These are phyloP conservation scores for Epirrita christyi DNA, from an alignment of 2,888 invertebrate genomes.

Conservation along the genomic window DNA sequence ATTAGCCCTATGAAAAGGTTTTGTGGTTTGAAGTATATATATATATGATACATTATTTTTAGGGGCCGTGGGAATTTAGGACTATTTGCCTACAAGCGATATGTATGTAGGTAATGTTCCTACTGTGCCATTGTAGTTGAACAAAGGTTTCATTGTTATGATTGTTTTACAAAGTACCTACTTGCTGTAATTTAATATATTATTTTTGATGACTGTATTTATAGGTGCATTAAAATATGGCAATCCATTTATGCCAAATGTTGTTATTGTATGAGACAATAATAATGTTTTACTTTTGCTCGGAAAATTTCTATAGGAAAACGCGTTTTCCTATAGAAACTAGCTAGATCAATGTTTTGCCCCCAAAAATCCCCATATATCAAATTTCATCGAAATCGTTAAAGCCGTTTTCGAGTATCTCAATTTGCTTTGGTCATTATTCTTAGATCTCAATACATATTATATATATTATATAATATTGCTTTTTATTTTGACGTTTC, in stretches of 20 bases:
- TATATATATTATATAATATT: too few relatives aligned
- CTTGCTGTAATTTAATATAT: constrained; percentile 29
- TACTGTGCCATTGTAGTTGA: constrained; percentile 40
- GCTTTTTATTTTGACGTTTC: too few relatives aligned
- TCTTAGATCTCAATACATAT: too few relatives aligned
- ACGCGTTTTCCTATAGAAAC: too few relatives aligned
- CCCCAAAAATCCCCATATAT: too few relatives aligned
- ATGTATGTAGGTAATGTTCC: constrained; percentile 28
- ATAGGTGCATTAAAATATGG: constrained; percentile 1
- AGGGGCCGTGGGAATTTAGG: constrained; percentile 36
- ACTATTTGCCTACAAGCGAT: constrained; percentile 17
- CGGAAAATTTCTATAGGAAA: too few relatives aligned
- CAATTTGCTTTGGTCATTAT: too few relatives aligned
- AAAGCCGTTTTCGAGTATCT: too few relatives aligned
- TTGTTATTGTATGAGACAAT: too few relatives aligned
- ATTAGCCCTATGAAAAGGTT: constrained; percentile 19
- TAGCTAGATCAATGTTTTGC: too few relatives aligned
- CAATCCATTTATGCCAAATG: not conserved
- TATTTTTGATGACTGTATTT: constrained; percentile 38
- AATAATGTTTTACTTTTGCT: too few relatives aligned
- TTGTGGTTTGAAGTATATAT: constrained; percentile 31
- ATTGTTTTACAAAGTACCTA: constrained; percentile 39
- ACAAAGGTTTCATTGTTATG: constrained; percentile 48
- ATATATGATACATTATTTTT: constrained; percentile 28
- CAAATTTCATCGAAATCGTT: too few relatives aligned